Percentiles rank a stretch among this genome's conserved stretches.
These are phyloP conservation scores for Rhinolophus sinicus DNA, from an alignment of 2,113 vertebrate genomes.

Conservation along the genomic window DNA sequence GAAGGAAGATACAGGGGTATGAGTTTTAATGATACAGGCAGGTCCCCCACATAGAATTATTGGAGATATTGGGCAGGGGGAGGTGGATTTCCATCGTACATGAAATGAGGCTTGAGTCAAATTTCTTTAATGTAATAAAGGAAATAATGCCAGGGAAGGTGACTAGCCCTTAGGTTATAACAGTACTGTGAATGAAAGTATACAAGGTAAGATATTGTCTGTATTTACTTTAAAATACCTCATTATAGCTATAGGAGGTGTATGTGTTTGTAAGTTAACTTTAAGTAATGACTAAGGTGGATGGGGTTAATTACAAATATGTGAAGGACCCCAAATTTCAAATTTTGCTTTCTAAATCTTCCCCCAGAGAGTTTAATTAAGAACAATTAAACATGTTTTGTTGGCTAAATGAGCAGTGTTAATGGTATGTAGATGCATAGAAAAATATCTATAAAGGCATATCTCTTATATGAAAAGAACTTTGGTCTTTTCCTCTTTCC, in stretches of 20 bases:
- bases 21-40: rapidly evolving
- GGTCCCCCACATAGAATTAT: neutral
- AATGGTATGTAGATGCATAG: neutral
- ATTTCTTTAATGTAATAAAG: constrained; percentile 12
- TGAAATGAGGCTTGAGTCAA: neutral
- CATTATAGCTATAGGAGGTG: too few species aligned
- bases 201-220: neutral
- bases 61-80: neutral
- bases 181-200: neutral
- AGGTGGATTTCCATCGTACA: neutral
- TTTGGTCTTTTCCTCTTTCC: neutral
- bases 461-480: too few species aligned
- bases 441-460: neutral
- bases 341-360: neutral
- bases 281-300: neutral
- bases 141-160: too few species aligned
- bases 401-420: neutral
- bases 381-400: neutral
- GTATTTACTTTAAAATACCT: neutral
- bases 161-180: neutral
- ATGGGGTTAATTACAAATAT: neutral
- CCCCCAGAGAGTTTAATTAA: neutral
- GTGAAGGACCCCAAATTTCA: neutral
- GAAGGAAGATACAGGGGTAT: neutral
- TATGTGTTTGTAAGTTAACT: neutral